phyloP scores from a whole-genome alignment of 2,797 vertebrate genomes.

The Melanotaenia boesemani region DNA sequence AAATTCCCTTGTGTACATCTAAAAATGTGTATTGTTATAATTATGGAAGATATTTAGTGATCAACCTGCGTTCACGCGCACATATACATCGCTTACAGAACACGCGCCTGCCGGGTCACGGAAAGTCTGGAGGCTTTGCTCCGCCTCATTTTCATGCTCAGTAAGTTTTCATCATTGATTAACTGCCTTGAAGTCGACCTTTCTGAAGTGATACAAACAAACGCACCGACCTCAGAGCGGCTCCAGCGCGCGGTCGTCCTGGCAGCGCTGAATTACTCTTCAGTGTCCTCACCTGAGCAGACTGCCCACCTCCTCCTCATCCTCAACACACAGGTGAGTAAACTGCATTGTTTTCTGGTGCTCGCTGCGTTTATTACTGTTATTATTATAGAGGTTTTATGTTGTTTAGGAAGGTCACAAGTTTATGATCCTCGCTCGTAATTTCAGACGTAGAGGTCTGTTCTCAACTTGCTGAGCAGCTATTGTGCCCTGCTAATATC shows the following conservation, averaged over 20 bases:
- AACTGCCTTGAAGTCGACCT: conserved; percentile 43
- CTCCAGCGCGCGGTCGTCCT: conserved; percentile 3
- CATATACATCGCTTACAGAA: background rate
- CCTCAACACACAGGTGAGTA: conserved; percentile 57
- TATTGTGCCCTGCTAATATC: background rate
- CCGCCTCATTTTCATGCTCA: conserved; percentile 35
- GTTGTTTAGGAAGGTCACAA: background rate
- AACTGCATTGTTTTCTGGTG: background rate
- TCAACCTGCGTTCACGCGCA: background rate
- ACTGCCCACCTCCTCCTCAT: background rate
- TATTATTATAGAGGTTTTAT: background rate
- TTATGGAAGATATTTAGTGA: no score
- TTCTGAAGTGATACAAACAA: conserved; percentile 10
- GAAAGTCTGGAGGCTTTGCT: conserved; percentile 3
- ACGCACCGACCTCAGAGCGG: conserved; percentile 35
- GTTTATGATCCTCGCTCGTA: no score
- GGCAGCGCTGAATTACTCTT: background rate
- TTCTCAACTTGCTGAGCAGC: no score
- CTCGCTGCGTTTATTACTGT: background rate
- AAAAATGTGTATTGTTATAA: no score
- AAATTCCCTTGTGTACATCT: no score
- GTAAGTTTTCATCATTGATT: conserved; percentile 72
- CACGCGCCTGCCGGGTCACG: background rate
- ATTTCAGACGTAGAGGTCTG: no score
- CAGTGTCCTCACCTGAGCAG: conserved; percentile 7